A percentile compares a stretch with the other conserved stretches of the same genome.
These are phyloP conservation scores for Numenius phaeopus DNA, from an alignment of 2,797 vertebrate species.

Conservation along the genomic window DNA sequence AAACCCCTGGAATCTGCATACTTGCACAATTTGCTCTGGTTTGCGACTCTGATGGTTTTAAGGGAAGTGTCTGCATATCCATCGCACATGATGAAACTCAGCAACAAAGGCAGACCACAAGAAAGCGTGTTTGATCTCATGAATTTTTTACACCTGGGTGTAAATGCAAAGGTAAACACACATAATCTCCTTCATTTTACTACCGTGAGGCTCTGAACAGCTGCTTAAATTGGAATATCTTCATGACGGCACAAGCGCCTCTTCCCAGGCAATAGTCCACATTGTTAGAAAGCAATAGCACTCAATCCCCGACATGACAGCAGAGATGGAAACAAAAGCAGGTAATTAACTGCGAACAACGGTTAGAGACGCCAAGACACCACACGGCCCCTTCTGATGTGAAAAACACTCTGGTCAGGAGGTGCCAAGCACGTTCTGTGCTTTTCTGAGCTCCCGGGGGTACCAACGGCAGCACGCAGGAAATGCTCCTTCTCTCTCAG, in stretches of 20 bases:
- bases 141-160: not conserved
- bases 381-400: conserved; percentile 15
- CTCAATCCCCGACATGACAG: not conserved
- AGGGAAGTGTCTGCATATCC: conserved; percentile 12
- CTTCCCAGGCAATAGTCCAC: not conserved
- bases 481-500: not conserved
- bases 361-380: not conserved
- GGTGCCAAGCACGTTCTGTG: not conserved
- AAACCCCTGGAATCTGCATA: conserved; percentile 33
- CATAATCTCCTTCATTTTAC: not conserved
- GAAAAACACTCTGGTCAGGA: not conserved
- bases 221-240: not conserved
- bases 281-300: not conserved
- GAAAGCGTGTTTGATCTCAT: not conserved
- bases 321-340: conserved; percentile 17
- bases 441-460: not conserved
- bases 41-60: not conserved
- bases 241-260: not conserved
- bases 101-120: not conserved
- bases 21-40: conserved; percentile 7
- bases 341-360: conserved; percentile 10
- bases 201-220: not conserved
- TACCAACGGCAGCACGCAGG: not conserved
- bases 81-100: not conserved
- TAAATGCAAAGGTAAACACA: not conserved